Base-by-base conservation (phyloP, 2,113 vertebrate genomes). In the Myiozetetes cayanensis region DNA sequence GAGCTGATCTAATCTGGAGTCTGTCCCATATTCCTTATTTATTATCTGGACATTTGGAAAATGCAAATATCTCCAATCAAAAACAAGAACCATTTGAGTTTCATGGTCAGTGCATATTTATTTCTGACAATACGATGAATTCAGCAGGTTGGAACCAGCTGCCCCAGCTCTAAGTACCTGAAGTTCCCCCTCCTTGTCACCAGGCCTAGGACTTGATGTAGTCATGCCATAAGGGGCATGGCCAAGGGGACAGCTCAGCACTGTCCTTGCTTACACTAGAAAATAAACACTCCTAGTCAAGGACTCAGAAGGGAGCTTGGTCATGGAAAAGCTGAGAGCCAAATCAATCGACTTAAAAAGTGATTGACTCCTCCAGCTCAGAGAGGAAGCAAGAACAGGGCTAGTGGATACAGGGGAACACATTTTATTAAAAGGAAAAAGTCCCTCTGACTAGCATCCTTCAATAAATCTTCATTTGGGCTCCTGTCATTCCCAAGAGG, bases 31-130 rank as follows among this genome's bases (percentile, higher is more conserved):
- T 66, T 27, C 83, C 65, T 78, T 83, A 75, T 91, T 89, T 94
- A 88, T 76, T 87, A 89, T 72, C 78, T 94, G 79, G 79, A 87
- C 78, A 73, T 92, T 37, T 72, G 85, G 91, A 94, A 93, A 87
- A 85, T 44, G 47, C 72, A 85, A 90, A 15, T 83, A 71, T 77
- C 67, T 63, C 43, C 81, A 83, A 67, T 85, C 87, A 89, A 92
- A 96, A 89, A 28, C 46, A 77, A 85, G 66, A 94, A 44, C 87
- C 10, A 33, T 85, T 93, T 91, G 44, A 46, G 31, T 90, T 68
- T 72, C 10, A 4, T 24, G 28, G 62, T 50, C 67, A 46, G 58
- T 30, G 59, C 70, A 78, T 67, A 79, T 81, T 87, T 82, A 62
- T 58, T 91, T 85, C 87, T 91, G 81, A 68, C 85, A 89, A 13